Evolutionary conservation across 1,140 invertebrate genomes (phyloP).

Genomic region (Ceratoteleas bidentatus): DNA sequence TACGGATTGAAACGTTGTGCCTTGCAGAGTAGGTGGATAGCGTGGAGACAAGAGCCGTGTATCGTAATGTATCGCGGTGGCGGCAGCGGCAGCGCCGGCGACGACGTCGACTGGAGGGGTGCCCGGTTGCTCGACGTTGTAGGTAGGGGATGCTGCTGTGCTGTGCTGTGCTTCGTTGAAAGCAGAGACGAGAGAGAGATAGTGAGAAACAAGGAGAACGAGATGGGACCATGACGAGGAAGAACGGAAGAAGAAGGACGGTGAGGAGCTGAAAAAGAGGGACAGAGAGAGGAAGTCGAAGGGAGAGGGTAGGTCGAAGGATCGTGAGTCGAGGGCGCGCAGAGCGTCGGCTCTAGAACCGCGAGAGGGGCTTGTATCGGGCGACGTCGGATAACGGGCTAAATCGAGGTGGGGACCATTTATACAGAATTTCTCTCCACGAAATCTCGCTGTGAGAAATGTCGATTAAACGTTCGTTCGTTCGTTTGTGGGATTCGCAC

Average conservation of each 20-base stretch:
- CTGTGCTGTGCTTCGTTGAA: constrained; percentile 70
- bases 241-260: constrained; percentile 67
- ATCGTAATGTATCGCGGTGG: constrained; percentile 80
- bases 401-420: constrained; percentile 66
- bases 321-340: constrained; percentile 73
- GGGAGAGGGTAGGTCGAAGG: constrained; percentile 71
- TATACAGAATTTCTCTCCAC: constrained; percentile 66
- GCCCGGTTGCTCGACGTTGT: constrained; percentile 57
- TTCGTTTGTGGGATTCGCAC: constrained; percentile 44
- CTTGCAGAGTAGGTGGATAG: constrained; percentile 74
- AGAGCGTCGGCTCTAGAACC: constrained; percentile 71
- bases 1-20: constrained; percentile 71
- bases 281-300: constrained; percentile 62
- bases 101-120: constrained; percentile 70
- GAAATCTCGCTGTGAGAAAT: constrained; percentile 65
- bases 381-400: constrained; percentile 66
- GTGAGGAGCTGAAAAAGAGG: constrained; percentile 53
- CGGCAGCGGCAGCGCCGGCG: constrained; percentile 71
- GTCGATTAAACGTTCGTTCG: constrained; percentile 63
- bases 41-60: constrained; percentile 78
- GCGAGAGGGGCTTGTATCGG: constrained; percentile 72
- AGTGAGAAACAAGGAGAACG: constrained; percentile 44
- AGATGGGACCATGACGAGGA: constrained; percentile 62
- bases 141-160: constrained; percentile 69
- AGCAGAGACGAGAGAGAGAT: constrained; percentile 68